phyloP scores from a whole-genome alignment of 1,140 invertebrate genomes.

The Atta colombica region DNA sequence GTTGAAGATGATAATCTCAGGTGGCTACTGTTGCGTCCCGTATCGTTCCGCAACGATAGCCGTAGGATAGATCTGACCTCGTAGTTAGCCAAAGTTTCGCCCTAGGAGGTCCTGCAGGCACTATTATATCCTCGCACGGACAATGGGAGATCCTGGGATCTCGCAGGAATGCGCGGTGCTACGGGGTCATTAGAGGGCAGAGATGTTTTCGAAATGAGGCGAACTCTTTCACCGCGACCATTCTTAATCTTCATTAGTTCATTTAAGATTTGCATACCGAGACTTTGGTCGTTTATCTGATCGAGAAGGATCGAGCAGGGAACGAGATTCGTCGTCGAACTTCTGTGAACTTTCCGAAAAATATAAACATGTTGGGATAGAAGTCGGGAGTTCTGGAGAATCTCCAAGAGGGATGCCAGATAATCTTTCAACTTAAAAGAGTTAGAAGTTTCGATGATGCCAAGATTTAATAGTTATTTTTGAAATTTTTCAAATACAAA shows the following conservation, averaged over 20 bases:
- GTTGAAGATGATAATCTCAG: conserved; percentile 77
- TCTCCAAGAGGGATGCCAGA: not conserved
- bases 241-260: conserved; percentile 85
- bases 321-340: conserved; percentile 51
- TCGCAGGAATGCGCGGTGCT: conserved; percentile 76
- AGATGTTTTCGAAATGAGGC: conserved; percentile 82
- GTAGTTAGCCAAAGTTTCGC: conserved; percentile 77
- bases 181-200: conserved; percentile 25
- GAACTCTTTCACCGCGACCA: conserved; percentile 80
- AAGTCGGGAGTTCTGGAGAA: not conserved
- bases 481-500: not conserved
- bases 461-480: not conserved
- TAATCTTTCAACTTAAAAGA: not conserved
- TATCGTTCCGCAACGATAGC: conserved; percentile 58
- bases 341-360: conserved; percentile 31
- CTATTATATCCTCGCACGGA: conserved; percentile 72
- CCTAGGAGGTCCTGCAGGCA: conserved; percentile 80
- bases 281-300: conserved; percentile 80
- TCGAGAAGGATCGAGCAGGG: conserved; percentile 73
- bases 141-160: conserved; percentile 77
- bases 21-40: conserved; percentile 75
- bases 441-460: not conserved
- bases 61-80: conserved; percentile 73
- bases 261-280: conserved; percentile 83
- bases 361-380: conserved; percentile 18